Evolutionary conservation across 1,140 invertebrate genomes (phyloP), one percentile per base, ranked within the genome.

Genomic region (Trichogramma pretiosum): DNA sequence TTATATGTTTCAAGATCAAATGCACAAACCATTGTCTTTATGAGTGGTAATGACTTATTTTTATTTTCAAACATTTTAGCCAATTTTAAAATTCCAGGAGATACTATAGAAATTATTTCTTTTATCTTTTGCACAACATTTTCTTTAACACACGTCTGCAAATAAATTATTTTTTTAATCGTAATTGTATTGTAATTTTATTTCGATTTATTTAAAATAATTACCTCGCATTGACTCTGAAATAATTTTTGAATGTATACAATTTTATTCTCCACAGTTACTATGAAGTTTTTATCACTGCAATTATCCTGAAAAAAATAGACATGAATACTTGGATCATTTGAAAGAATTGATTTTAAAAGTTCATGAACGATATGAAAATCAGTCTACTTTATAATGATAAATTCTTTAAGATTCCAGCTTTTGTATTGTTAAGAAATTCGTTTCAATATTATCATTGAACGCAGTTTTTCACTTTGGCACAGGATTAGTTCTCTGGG

Each of bases 31-130:
- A 51, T 46, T 23, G 50, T 46, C 42, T 58, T 49, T 21, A 60
- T 40, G 16, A 56, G 37, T 21, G 19, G 13, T 30, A 59, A 39
- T 23, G 22, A 52, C 17, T 59, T 53, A 19, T 52, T 37, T 48
- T 61, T 66, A 37, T 57, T 60, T 23, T 45, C 46, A 42, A 55
- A 52, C 18, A 66, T 54, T 46, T 57, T 50, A 7, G 49, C 56
- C 46, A 67, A 33, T 40, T 38, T 56, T 17, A 54, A 36, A 53
- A 61, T 61, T 22, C 50, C 48, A 32, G 52, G 48, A 14, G 34
- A n/a, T 21, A 64, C 30, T 48, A 58, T 58, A 24, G 44, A 39
- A 7, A 52, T 54, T 35, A 54, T 51, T 37, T 52, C 48, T n/a
- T 48, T 23, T 10, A 48, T 32, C 23, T 47, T 19, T 45, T 19